Evolutionary conservation across 2,888 invertebrate species (phyloP), one percentile per base, ranked within the genome.

Genomic region (Drosophila meridiana): DNA sequence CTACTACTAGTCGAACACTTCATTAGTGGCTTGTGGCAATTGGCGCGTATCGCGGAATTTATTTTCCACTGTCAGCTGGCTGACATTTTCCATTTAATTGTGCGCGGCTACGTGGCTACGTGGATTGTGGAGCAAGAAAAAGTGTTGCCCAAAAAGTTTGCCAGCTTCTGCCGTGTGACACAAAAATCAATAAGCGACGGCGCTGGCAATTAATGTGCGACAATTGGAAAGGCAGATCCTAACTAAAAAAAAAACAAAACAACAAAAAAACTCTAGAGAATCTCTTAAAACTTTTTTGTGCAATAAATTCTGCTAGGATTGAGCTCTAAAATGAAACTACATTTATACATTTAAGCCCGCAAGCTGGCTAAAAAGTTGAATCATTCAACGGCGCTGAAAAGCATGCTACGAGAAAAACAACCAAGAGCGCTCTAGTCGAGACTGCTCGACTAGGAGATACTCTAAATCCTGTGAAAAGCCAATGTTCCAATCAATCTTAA

Each of bases 81-180:
- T 78, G 82, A 76, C 83, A 85, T 70, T 76, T 74, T 78, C 75
- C 78, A 78, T 85, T 85, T 82, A 85, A 82, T 82, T 85, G 78
- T 61, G 60, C 43, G 32, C 55, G 28, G 58, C 36, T 69, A 66
- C 63, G 64, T 64, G 66, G 38, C 55, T n/a, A 28, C 20, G 20
- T 20, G 20, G 20, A 20, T 7, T 26, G 28, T 20, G 28, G 11
- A 40, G 30, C 30, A 40, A 47, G 36, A 36, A 38, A 60, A 66
- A 71, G 26, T 34, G 60, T 76, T 34, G 55, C 65, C 72, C 60
- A 40, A 77, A 77, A 77, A 77, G 66, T 77, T 77, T 77, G 42
- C 57, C 42, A 9, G 43, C 52, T 43, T 48, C 62, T 62, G 40
- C 57, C 48, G 55, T 55, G 50, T 74, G 78, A 74, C 78, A 78